Conservation (phyloP, 2,113 vertebrate genomes). For the Puntigrus tetrazona region DNA sequence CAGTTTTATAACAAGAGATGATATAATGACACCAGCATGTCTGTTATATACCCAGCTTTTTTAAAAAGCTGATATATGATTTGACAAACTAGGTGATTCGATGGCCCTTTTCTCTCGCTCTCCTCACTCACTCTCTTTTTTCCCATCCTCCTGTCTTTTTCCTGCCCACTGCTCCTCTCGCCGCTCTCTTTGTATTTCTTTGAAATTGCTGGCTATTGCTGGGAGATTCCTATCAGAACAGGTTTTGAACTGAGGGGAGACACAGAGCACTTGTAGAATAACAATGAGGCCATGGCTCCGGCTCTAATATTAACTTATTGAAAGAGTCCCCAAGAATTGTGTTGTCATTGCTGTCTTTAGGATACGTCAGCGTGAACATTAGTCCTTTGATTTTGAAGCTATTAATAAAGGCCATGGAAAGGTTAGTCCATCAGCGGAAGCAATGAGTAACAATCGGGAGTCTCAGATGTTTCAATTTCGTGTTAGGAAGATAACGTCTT, state of each 20-base stretch:
- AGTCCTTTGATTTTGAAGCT: constrained; percentile 46
- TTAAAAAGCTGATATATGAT: background rate
- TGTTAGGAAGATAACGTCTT: constrained; percentile 27
- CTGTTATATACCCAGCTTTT: background rate
- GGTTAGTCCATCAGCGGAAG: constrained; percentile 39
- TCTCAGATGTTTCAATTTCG: constrained; percentile 37
- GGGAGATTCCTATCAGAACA: constrained; percentile 61
- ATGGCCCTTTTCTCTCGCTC: background rate
- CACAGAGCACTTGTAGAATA: constrained; percentile 56
- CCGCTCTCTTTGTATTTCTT: constrained; percentile 54
- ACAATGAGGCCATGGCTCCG: constrained; percentile 55
- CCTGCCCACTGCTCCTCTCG: constrained; percentile 39
- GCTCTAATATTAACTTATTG: constrained; percentile 56
- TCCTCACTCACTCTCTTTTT: constrained; percentile 14
- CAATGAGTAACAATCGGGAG: constrained; percentile 27
- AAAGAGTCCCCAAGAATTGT: constrained; percentile 53
- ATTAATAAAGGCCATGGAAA: constrained; percentile 55
- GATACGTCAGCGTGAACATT: constrained; percentile 43
- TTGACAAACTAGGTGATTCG: background rate
- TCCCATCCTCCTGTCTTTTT: constrained; percentile 30
- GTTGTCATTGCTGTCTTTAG: constrained; percentile 51
- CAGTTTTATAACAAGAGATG: background rate
- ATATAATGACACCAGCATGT: background rate
- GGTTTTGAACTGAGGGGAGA: constrained; percentile 56
- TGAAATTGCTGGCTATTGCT: constrained; percentile 59